Conservation (phyloP, 2,797 vertebrate genomes). For the Aphelocoma californica region DNA sequence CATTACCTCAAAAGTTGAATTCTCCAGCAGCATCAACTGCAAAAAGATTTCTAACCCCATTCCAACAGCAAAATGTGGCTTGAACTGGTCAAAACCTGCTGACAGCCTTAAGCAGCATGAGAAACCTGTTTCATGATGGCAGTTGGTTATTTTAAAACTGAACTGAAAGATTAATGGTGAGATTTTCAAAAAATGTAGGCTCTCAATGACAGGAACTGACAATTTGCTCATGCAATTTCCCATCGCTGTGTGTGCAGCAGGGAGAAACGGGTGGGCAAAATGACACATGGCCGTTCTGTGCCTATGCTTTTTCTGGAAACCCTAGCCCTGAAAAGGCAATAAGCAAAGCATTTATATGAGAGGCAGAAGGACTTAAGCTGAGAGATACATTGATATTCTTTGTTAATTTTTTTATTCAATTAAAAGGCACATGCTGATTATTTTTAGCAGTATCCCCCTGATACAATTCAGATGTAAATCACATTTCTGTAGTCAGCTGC, state of each 20-base stretch:
- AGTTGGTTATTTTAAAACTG: constrained; percentile 66
- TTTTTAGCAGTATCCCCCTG: constrained; percentile 49
- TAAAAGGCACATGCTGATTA: constrained; percentile 61
- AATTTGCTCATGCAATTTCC: constrained; percentile 70
- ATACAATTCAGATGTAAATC: constrained; percentile 81
- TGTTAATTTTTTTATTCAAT: constrained; percentile 72
- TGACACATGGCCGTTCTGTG: not conserved
- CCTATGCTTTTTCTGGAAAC: constrained; percentile 42
- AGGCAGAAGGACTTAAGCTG: constrained; percentile 30
- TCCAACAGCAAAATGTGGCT: constrained; percentile 20
- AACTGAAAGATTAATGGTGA: constrained; percentile 66
- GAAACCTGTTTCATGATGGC: constrained; percentile 65
- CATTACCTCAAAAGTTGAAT: constrained; percentile 41
- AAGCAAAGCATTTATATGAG: constrained; percentile 34
- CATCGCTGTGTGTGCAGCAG: constrained; percentile 37
- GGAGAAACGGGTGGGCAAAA: constrained; percentile 48
- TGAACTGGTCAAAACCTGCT: constrained; percentile 56
- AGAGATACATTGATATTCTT: constrained; percentile 41
- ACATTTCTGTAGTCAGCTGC: constrained; percentile 78
- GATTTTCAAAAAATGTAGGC: constrained; percentile 57
- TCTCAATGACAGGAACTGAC: constrained; percentile 51
- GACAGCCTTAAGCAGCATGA: constrained; percentile 59
- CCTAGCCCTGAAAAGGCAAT: constrained; percentile 29
- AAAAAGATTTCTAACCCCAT: not conserved
- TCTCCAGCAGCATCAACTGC: not conserved